phyloP scores from a whole-genome alignment of 2,888 invertebrate species.

The Macroteleia sp. region DNA sequence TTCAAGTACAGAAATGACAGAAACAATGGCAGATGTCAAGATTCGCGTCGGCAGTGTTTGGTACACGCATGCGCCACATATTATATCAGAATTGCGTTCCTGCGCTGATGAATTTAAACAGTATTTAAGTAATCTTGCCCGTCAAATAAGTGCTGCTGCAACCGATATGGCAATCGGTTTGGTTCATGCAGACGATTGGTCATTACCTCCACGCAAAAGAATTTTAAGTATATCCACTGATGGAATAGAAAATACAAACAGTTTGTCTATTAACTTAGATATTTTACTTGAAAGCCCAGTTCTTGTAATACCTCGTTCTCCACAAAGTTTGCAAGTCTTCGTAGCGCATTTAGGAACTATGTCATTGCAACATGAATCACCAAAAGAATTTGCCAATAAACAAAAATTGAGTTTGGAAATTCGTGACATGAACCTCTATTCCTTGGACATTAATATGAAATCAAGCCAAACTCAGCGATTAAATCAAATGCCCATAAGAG shows the following conservation, averaged over 20 bases:
- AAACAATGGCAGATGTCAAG: slow-evolving; percentile 79
- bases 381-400: slow-evolving; percentile 70
- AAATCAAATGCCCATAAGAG: slow-evolving; percentile 83
- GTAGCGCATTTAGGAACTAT: slow-evolving; percentile 97
- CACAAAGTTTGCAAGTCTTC: slow-evolving; percentile 91
- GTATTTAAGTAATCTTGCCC: slow-evolving; percentile 92
- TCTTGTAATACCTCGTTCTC: slow-evolving; percentile 92
- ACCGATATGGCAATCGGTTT: slow-evolving; percentile 97
- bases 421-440: slow-evolving; percentile 94
- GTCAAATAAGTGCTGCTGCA: slow-evolving; percentile 94
- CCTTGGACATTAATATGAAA: slow-evolving; percentile 86
- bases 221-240: slow-evolving; percentile 83
- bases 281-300: slow-evolving; percentile 96
- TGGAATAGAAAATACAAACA: slow-evolving; percentile 79
- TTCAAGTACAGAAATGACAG: slow-evolving; percentile 66
- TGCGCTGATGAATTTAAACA: slow-evolving; percentile 96
- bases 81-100: slow-evolving; percentile 93
- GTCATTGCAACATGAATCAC: slow-evolving; percentile 85
- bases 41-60: slow-evolving; percentile 87
- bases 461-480: slow-evolving; percentile 65
- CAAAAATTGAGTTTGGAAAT: slow-evolving; percentile 86
- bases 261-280: slow-evolving; percentile 86
- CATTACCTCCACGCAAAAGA: slow-evolving; percentile 85
- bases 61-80: slow-evolving; percentile 95
- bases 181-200: slow-evolving; percentile 88